A percentile compares a stretch with the other conserved stretches of the same genome.
Conservation (phyloP, 2,113 vertebrate genomes). For the Oxyura jamaicensis region DNA sequence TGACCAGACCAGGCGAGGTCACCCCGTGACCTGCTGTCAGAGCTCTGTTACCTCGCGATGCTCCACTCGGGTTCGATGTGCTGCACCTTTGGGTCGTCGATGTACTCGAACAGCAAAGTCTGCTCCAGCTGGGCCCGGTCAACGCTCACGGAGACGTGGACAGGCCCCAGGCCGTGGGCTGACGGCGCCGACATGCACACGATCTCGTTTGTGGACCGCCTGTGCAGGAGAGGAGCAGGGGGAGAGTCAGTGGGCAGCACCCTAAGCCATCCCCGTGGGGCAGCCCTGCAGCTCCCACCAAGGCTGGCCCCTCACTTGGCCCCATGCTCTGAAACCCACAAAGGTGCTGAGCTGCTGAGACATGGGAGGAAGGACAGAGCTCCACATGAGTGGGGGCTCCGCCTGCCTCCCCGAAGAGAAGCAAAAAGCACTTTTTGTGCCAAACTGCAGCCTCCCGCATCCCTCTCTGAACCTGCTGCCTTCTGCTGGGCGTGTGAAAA, state of each 20-base stretch:
- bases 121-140: constrained; percentile 88
- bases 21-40: not conserved
- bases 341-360: not conserved
- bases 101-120: constrained; percentile 92
- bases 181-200: constrained; percentile 92
- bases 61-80: constrained; percentile 97
- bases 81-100: constrained; percentile 92
- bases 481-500: constrained; percentile 40
- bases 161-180: constrained; percentile 84
- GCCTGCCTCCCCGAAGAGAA: not conserved
- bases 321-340: rapidly evolving
- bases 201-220: constrained; percentile 91
- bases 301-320: not conserved
- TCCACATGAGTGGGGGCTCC: rapidly evolving
- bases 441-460: constrained; percentile 6
- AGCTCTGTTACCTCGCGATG: constrained; percentile 88
- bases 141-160: constrained; percentile 89
- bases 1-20: not conserved
- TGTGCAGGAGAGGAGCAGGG: constrained; percentile 14
- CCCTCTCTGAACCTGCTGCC: constrained; percentile 42
- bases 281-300: not conserved
- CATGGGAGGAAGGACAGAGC: rapidly evolving
- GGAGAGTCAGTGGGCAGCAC: not conserved
- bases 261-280: not conserved
- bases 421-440: not conserved